phyloP scores from a whole-genome alignment of 2,113 vertebrate genomes.

The Orycteropus afer region DNA sequence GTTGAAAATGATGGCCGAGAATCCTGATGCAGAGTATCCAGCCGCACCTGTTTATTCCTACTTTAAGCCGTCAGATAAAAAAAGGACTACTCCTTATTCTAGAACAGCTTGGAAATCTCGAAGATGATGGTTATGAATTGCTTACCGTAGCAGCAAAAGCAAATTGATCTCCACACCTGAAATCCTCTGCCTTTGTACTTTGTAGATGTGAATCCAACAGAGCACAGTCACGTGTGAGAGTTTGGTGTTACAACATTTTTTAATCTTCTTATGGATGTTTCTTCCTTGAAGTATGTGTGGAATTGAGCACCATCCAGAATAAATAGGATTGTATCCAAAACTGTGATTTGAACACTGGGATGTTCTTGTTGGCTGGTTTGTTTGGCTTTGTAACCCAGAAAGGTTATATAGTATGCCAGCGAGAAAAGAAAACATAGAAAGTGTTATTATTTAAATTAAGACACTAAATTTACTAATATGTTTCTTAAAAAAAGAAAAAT shows the following conservation, averaged over 20 bases:
- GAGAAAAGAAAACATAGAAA: slow-evolving; percentile 72
- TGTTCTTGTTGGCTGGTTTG: slow-evolving; percentile 81
- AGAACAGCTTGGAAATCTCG: slow-evolving; percentile 89
- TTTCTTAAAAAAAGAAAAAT: slow-evolving; percentile 68
- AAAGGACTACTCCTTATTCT: slow-evolving; percentile 95
- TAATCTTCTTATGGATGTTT: slow-evolving; percentile 68
- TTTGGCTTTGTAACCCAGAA: slow-evolving; percentile 83
- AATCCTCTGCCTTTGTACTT: slow-evolving; percentile 80
- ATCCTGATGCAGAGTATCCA: slow-evolving; percentile 93
- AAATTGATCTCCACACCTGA: slow-evolving; percentile 64
- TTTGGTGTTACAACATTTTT: slow-evolving; percentile 43
- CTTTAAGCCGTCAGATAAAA: slow-evolving; percentile 96
- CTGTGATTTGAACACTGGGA: slow-evolving; percentile 80
- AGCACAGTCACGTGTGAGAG: slow-evolving; percentile 46
- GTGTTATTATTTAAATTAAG: slow-evolving; percentile 78
- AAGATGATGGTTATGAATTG: slow-evolving; percentile 85
- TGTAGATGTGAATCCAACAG: slow-evolving; percentile 74
- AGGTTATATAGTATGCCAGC: slow-evolving; percentile 66
- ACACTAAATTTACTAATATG: slow-evolving; percentile 78
- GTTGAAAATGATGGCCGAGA: slow-evolving; percentile 99
- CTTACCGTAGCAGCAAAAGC: slow-evolving; percentile 72
- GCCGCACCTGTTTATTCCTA: slow-evolving; percentile 94
- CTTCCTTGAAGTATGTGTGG: slow-evolving; percentile 70
- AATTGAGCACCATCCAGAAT: slow-evolving; percentile 79
- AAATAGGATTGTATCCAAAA: slow-evolving; percentile 82